Conservation (phyloP, 2,888 invertebrate species). For the Bhutanitis thaidina region DNA sequence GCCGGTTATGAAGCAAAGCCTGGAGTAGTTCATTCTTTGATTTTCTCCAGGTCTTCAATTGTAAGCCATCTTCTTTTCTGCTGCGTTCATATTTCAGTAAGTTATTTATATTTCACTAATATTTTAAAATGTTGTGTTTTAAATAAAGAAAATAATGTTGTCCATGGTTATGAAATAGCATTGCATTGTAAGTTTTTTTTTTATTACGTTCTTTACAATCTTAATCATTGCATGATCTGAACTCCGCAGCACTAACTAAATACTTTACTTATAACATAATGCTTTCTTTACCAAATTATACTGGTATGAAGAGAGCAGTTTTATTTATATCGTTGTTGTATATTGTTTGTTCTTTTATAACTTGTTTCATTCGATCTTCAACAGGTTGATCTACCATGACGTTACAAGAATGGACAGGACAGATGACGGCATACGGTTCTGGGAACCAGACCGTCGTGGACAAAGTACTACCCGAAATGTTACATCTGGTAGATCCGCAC, state of each 20-base stretch:
- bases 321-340: too few relatives aligned
- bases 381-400: constrained; percentile 28
- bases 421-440: constrained; percentile 70
- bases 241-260: too few relatives aligned
- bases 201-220: too few relatives aligned
- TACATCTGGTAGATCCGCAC: constrained; percentile 87
- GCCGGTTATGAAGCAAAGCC: constrained; percentile 65
- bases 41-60: constrained; percentile 74
- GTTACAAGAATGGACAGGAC: constrained; percentile 70
- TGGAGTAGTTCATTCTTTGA: constrained; percentile 78
- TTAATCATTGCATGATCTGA: too few relatives aligned
- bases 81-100: background rate
- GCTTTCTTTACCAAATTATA: too few relatives aligned
- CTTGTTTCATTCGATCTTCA: background rate
- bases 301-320: too few relatives aligned
- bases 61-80: constrained; percentile 5
- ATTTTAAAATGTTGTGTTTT: too few relatives aligned
- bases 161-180: too few relatives aligned
- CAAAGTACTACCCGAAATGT: constrained; percentile 87
- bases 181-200: too few relatives aligned
- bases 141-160: too few relatives aligned
- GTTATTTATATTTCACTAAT: background rate
- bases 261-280: too few relatives aligned
- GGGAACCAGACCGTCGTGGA: constrained; percentile 90
- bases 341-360: too few relatives aligned